phyloP scores from a whole-genome alignment of 2,888 invertebrate species.

The Parelbella ahira region DNA sequence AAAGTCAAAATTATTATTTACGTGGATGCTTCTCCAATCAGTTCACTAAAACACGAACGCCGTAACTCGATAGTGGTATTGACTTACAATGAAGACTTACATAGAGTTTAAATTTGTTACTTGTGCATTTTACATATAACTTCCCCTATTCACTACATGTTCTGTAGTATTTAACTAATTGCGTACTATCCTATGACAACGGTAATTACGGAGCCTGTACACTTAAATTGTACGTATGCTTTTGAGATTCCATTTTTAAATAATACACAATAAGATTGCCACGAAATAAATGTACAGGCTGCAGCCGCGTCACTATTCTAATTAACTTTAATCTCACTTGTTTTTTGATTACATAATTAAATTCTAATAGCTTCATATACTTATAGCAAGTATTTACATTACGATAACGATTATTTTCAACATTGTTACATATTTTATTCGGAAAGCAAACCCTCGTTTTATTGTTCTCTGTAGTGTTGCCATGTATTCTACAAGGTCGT shows the following conservation, averaged over 20 bases:
- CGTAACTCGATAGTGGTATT: conserved; percentile 7
- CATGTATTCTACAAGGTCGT: conserved; percentile 8
- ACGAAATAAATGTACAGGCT: conserved; percentile 53
- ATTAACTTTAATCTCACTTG: conserved; percentile 78
- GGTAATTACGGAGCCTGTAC: conserved; percentile 44
- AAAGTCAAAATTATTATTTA: no score
- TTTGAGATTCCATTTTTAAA: conserved; percentile 52
- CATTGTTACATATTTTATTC: conserved; percentile 30
- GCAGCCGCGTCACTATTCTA: conserved; percentile 53
- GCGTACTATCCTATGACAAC: conserved; percentile 55
- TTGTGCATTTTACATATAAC: conserved; percentile 62
- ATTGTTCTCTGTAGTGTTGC: conserved; percentile 19
- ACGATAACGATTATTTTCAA: conserved; percentile 39
- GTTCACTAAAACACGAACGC: conserved; percentile 6
- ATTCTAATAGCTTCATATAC: conserved; percentile 64
- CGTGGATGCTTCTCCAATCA: background rate
- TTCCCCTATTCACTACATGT: conserved; percentile 52
- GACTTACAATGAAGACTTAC: conserved; percentile 45
- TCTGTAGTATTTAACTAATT: conserved; percentile 51
- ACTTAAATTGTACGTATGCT: conserved; percentile 49
- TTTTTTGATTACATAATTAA: conserved; percentile 72
- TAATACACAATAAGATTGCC: conserved; percentile 35
- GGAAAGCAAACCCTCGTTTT: conserved; percentile 39
- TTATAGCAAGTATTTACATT: conserved; percentile 71
- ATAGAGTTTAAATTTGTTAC: conserved; percentile 47